These are phyloP conservation scores for Stomatorhinus walkeri DNA, from an alignment of 2,797 vertebrate species.

Conservation along the genomic window DNA sequence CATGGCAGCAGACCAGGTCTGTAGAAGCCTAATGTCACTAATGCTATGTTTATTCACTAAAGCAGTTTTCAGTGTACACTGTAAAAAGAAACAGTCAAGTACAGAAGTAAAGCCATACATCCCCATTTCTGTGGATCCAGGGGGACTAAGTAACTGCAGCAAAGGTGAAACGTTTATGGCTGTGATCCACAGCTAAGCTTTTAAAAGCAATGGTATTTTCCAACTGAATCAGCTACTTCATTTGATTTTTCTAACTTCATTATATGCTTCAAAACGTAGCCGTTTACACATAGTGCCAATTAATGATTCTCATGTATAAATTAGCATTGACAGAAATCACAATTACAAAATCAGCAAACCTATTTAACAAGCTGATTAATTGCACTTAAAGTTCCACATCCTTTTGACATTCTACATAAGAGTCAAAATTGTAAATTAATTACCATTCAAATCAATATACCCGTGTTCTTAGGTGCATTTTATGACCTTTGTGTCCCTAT, in stretches of 20 bases:
- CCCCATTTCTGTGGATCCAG: neutral
- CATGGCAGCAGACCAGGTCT: neutral
- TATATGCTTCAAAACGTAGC: neutral
- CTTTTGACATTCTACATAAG: neutral
- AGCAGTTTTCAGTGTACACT: neutral
- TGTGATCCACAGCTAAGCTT: neutral
- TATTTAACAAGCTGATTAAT: neutral
- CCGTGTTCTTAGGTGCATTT: neutral
- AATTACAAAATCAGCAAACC: constrained; percentile 4
- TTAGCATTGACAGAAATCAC: neutral
- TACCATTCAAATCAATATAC: neutral
- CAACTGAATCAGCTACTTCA: neutral
- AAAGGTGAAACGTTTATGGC: neutral
- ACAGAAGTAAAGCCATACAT: neutral
- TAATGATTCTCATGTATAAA: neutral
- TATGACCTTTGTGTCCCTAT: neutral
- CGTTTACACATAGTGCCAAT: neutral
- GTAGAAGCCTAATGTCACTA: neutral
- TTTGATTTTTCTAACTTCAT: neutral
- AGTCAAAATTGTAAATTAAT: neutral
- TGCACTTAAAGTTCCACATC: neutral
- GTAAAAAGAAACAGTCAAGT: neutral
- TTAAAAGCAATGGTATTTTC: neutral
- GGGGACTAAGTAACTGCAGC: neutral
- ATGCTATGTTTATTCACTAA: neutral